A percentile compares a stretch with the other conserved stretches of the same genome.
These are phyloP conservation scores for Cherax quadricarinatus DNA, from an alignment of 1,140 invertebrate species.

Conservation along the genomic window DNA sequence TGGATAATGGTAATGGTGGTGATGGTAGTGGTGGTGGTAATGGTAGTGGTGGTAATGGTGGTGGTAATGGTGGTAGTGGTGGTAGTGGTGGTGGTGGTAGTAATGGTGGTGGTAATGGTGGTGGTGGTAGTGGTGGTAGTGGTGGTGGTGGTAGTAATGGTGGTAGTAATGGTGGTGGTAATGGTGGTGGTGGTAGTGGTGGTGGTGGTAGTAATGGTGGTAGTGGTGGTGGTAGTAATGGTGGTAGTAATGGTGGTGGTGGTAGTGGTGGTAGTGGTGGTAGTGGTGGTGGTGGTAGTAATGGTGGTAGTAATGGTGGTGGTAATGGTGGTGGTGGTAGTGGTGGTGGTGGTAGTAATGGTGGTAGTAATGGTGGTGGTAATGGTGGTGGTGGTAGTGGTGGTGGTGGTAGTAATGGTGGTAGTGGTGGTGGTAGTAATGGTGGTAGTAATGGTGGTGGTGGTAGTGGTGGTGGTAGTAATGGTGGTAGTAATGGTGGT, in stretches of 20 bases:
- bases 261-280: background rate
- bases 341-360: background rate
- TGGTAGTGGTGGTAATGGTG: too few relatives aligned
- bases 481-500: too few relatives aligned
- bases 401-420: background rate
- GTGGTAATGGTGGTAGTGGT: too few relatives aligned
- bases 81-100: too few relatives aligned
- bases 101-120: too few relatives aligned
- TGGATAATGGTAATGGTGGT: too few relatives aligned
- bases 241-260: background rate
- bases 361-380: background rate
- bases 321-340: background rate
- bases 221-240: background rate
- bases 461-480: background rate
- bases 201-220: background rate
- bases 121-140: too few relatives aligned
- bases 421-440: background rate
- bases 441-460: background rate
- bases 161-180: background rate
- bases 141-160: too few relatives aligned
- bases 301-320: background rate
- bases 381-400: background rate
- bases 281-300: background rate
- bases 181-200: background rate
- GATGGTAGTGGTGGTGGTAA: too few relatives aligned